Evolutionary conservation across 2,113 vertebrate genomes (phyloP).

Genomic region (Planiliza haematocheilus): DNA sequence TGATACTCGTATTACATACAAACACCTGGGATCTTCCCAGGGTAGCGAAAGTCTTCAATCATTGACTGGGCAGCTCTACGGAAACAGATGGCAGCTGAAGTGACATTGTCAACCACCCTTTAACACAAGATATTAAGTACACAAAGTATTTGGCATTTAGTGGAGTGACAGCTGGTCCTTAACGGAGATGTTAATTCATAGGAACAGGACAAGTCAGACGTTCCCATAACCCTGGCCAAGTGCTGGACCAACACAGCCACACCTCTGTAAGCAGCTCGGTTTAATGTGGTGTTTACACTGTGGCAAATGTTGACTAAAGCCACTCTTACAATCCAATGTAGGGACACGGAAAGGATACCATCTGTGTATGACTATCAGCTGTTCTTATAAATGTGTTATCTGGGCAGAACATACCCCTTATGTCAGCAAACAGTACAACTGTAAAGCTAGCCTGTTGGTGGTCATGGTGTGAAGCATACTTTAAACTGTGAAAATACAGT

Average conservation of each 20-base stretch:
- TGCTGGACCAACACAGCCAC: constrained; percentile 43
- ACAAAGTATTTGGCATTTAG: neutral
- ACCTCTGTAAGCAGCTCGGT: constrained; percentile 37
- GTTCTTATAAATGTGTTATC: constrained; percentile 68
- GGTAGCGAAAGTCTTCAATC: neutral
- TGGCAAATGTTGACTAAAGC: constrained; percentile 57
- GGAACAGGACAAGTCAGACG: neutral
- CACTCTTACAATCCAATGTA: constrained; percentile 35
- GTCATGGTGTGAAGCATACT: neutral
- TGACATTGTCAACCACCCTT: neutral
- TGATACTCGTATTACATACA: neutral
- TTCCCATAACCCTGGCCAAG: neutral
- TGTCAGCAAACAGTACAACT: constrained; percentile 37
- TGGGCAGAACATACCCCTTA: constrained; percentile 35
- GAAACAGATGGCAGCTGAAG: neutral
- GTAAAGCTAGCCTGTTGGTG: constrained; percentile 4
- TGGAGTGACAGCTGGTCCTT: neutral
- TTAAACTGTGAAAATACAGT: neutral
- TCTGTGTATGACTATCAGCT: constrained; percentile 38
- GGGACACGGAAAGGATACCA: constrained; percentile 3
- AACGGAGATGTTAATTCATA: constrained; percentile 3
- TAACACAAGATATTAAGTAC: neutral
- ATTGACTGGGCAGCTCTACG: too few relatives aligned
- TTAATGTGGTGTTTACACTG: constrained; percentile 61
- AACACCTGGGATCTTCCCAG: constrained; percentile 13